Evolutionary conservation across 2,888 invertebrate species (phyloP).

Genomic region (Aelia acuminata): DNA sequence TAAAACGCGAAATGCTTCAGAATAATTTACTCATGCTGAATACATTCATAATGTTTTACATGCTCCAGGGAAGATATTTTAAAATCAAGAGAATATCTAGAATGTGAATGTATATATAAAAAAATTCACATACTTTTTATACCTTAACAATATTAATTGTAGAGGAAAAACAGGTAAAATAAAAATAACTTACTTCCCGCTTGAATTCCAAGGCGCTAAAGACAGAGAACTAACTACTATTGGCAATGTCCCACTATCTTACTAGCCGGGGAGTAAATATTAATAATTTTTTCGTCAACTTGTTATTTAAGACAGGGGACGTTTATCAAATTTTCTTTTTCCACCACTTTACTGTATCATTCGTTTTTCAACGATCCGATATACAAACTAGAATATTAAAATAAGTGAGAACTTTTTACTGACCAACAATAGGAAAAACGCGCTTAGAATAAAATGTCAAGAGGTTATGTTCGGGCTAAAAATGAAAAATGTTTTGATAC

Average conservation of each 20-base stretch:
- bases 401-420: too few relatives aligned
- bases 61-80: too few relatives aligned
- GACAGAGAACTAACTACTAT: background rate
- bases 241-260: background rate
- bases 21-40: too few relatives aligned
- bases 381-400: too few relatives aligned
- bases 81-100: background rate
- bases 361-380: too few relatives aligned
- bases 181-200: slow-evolving; percentile 16
- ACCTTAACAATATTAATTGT: background rate
- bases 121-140: background rate
- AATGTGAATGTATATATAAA: background rate
- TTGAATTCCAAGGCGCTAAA: background rate
- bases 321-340: background rate
- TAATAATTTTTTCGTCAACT: background rate
- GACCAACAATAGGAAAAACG: too few relatives aligned
- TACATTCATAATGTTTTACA: background rate
- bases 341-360: too few relatives aligned
- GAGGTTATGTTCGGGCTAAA: too few relatives aligned
- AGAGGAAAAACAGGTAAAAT: background rate
- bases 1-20: too few relatives aligned
- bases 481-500: too few relatives aligned
- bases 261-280: background rate
- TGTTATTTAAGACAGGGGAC: background rate
- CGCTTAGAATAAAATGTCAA: too few relatives aligned